Percentiles rank a stretch among this genome's conserved stretches.
Evolutionary conservation across 2,888 invertebrate species (phyloP).

Genomic region (Agonopterix arenella): DNA sequence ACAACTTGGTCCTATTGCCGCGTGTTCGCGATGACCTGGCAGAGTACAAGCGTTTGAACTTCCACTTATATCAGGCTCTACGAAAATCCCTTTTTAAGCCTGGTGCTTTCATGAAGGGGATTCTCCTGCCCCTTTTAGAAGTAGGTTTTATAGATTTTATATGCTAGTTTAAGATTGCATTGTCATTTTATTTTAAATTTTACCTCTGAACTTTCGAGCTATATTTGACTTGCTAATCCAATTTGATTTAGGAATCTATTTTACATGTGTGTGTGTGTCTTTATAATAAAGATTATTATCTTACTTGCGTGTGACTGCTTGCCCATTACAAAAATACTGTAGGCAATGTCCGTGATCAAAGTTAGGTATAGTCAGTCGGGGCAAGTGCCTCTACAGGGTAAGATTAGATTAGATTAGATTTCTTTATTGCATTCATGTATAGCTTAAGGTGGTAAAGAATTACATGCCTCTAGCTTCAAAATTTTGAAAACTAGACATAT

Average conservation of each 20-base stretch:
- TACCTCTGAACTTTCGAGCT: not conserved
- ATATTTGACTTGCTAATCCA: too few relatives aligned
- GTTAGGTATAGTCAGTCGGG: too few relatives aligned
- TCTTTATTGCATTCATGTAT: too few relatives aligned
- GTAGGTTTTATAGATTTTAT: slow-evolving; percentile 29
- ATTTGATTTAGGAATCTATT: too few relatives aligned
- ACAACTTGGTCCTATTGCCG: slow-evolving; percentile 94
- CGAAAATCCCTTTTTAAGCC: slow-evolving; percentile 97
- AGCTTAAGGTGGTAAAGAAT: too few relatives aligned
- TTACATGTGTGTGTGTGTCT: too few relatives aligned
- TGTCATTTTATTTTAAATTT: not conserved
- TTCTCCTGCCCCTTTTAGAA: slow-evolving; percentile 83
- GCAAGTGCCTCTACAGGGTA: too few relatives aligned
- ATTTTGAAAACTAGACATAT: too few relatives aligned
- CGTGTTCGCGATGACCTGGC: slow-evolving; percentile 95
- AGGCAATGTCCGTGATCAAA: not conserved
- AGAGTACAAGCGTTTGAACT: slow-evolving; percentile 96
- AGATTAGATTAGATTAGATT: too few relatives aligned
- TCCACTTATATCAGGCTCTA: slow-evolving; percentile 96
- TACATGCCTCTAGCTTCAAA: too few relatives aligned
- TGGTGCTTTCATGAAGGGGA: slow-evolving; percentile 98
- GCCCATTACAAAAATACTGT: not conserved
- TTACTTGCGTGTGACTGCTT: too few relatives aligned
- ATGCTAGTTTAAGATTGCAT: not conserved
- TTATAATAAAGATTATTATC: too few relatives aligned